Evolutionary conservation across 1,140 invertebrate species (phyloP).

Genomic region (Glossosoma conforme): DNA sequence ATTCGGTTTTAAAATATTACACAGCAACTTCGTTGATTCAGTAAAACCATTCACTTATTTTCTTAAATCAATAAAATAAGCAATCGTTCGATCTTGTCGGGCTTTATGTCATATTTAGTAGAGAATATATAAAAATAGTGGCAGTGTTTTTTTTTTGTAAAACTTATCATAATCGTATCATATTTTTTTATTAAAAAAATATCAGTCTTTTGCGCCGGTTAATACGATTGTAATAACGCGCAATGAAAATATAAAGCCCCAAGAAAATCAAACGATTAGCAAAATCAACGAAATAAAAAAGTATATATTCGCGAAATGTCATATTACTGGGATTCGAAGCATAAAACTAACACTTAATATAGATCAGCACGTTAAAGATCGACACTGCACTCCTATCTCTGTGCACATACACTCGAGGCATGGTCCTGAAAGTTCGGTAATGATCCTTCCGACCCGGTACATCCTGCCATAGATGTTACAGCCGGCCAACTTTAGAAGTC

Average conservation of each 20-base stretch:
- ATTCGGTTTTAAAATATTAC: conserved; percentile 6
- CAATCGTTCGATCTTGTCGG: conserved; percentile 15
- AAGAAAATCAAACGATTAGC: conserved; percentile 14
- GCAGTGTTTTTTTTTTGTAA: too few relatives aligned
- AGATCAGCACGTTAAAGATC: conserved; percentile 60
- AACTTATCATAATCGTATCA: too few relatives aligned
- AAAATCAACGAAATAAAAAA: not conserved
- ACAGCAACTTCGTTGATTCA: not conserved
- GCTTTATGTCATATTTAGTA: too few relatives aligned
- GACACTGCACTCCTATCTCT: conserved; percentile 80
- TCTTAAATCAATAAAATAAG: not conserved
- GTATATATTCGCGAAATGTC: too few relatives aligned
- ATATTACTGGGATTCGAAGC: too few relatives aligned
- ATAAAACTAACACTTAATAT: not conserved
- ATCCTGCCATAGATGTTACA: conserved; percentile 90
- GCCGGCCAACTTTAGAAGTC: conserved; percentile 72
- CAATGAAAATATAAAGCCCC: conserved; percentile 11
- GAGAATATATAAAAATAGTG: too few relatives aligned
- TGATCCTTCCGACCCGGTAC: conserved; percentile 79
- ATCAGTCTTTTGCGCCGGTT: too few relatives aligned
- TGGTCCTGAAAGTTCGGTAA: conserved; percentile 74
- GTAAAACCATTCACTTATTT: not conserved
- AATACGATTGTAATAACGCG: too few relatives aligned
- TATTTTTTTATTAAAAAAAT: too few relatives aligned
- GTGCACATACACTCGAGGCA: conserved; percentile 85